Percentiles rank a stretch among this genome's conserved stretches.
Conservation (phyloP, 1,140 invertebrate species). For the Pachyrhynchus sulphureomaculatus region DNA sequence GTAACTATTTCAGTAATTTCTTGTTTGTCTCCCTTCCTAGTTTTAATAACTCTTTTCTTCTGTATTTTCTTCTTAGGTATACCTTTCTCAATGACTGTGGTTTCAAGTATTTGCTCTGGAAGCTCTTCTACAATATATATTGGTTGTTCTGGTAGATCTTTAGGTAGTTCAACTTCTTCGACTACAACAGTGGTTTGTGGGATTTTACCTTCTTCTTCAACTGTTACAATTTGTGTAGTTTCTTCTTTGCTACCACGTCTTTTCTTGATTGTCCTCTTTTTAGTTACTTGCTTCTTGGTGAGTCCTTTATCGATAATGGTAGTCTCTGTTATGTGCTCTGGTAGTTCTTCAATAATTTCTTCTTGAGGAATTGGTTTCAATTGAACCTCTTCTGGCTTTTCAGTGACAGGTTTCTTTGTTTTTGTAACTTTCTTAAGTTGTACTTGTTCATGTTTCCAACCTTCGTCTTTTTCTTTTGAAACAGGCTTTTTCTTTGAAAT, state of each 20-base stretch:
- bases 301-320: conserved; percentile 43
- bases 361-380: conserved; percentile 48
- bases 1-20: conserved; percentile 44
- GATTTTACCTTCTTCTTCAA: conserved; percentile 48
- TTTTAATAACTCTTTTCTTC: conserved; percentile 41
- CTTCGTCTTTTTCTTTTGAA: conserved; percentile 36
- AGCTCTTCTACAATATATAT: conserved; percentile 44
- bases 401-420: conserved; percentile 14
- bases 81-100: conserved; percentile 38
- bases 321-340: conserved; percentile 35
- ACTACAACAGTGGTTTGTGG: conserved; percentile 39
- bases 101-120: conserved; percentile 39
- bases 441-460: conserved; percentile 43
- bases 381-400: conserved; percentile 47
- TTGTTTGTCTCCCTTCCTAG: conserved; percentile 34
- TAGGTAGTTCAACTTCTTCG: conserved; percentile 34
- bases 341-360: conserved; percentile 44
- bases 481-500: conserved; percentile 42
- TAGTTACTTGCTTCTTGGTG: conserved; percentile 41
- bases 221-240: conserved; percentile 46
- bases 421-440: conserved; percentile 36
- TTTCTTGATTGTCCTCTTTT: conserved; percentile 46
- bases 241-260: conserved; percentile 40
- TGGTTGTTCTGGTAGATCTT: conserved; percentile 3
- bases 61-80: conserved; percentile 38